A percentile compares a stretch with the other conserved stretches of the same genome.
phyloP scores from a whole-genome alignment of 2,888 invertebrate genomes.

The Blastobasis adustella region DNA sequence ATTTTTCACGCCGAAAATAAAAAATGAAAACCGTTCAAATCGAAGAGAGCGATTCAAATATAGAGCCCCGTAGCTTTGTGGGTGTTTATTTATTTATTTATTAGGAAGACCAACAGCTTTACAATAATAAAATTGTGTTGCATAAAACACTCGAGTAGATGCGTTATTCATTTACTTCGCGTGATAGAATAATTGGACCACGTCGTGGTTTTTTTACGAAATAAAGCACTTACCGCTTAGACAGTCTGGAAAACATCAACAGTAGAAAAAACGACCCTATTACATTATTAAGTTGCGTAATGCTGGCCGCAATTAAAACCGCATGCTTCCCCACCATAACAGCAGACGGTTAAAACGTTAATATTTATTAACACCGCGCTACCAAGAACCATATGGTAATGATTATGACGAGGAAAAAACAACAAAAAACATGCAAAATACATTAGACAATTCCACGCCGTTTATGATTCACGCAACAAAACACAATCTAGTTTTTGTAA shows the following conservation, averaged over 20 bases:
- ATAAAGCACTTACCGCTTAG: background rate
- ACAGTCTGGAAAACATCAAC: conserved; percentile 8
- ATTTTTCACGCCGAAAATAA: no score
- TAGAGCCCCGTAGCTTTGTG: no score
- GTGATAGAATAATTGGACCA: no score
- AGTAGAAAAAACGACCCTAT: conserved; percentile 8
- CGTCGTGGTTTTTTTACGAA: no score
- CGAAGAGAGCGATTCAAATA: no score
- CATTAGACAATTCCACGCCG: conserved; percentile 1
- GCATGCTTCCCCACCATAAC: conserved; percentile 30
- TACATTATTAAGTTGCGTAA: conserved; percentile 14
- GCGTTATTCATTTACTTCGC: no score
- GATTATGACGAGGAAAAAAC: conserved; percentile 33
- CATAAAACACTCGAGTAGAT: no score
- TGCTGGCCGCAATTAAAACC: conserved; percentile 37
- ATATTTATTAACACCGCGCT: conserved; percentile 34
- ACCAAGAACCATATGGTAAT: conserved; percentile 42
- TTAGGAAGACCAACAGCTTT: no score
- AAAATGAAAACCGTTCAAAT: no score
- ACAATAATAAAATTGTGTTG: no score
- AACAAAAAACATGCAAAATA: conserved; percentile 11
- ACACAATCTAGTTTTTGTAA: background rate
- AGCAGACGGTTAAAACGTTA: conserved; percentile 26
- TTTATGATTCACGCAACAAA: background rate
- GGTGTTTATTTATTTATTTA: no score